Conservation (phyloP, 2,888 invertebrate genomes). For the Apeira syringaria region DNA sequence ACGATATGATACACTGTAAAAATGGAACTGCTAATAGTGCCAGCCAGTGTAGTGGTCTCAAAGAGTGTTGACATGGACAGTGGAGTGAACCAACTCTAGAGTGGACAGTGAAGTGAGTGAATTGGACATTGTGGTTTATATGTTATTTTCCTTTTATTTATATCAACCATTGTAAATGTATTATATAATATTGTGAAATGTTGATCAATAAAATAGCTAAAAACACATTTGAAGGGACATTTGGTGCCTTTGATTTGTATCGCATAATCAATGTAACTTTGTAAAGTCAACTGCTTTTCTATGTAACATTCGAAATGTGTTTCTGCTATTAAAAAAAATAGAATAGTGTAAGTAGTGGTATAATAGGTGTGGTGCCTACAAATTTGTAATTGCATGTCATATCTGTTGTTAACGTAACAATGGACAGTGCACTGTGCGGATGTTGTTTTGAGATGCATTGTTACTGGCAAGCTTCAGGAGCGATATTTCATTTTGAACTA, state of each 20-base stretch:
- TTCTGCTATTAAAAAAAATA: slow-evolving; percentile 3
- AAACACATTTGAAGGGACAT: slow-evolving; percentile 19
- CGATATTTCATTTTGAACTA: too few relatives aligned
- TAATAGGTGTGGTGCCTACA: slow-evolving; percentile 11
- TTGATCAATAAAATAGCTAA: slow-evolving; percentile 8
- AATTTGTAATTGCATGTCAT: background rate
- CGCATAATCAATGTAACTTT: slow-evolving; percentile 16
- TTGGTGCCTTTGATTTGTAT: slow-evolving; percentile 46
- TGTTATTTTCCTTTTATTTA: slow-evolving; percentile 15
- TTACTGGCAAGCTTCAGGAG: background rate
- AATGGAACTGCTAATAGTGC: too few relatives aligned
- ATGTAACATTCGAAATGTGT: background rate
- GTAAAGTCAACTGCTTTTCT: slow-evolving; percentile 4
- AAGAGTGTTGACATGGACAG: background rate
- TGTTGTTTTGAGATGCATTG: background rate
- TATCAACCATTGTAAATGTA: slow-evolving; percentile 9
- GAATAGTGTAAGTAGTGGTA: background rate
- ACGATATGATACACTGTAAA: too few relatives aligned
- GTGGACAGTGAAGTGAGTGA: slow-evolving; percentile 26
- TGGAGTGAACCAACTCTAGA: background rate
- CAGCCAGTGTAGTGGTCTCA: too few relatives aligned
- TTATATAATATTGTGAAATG: slow-evolving; percentile 5
- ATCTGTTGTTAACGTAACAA: too few relatives aligned
- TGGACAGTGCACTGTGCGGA: too few relatives aligned
- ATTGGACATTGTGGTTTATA: slow-evolving; percentile 9